These are phyloP conservation scores for Shinisaurus crocodilurus DNA, from an alignment of 2,113 vertebrate genomes.

Conservation along the genomic window DNA sequence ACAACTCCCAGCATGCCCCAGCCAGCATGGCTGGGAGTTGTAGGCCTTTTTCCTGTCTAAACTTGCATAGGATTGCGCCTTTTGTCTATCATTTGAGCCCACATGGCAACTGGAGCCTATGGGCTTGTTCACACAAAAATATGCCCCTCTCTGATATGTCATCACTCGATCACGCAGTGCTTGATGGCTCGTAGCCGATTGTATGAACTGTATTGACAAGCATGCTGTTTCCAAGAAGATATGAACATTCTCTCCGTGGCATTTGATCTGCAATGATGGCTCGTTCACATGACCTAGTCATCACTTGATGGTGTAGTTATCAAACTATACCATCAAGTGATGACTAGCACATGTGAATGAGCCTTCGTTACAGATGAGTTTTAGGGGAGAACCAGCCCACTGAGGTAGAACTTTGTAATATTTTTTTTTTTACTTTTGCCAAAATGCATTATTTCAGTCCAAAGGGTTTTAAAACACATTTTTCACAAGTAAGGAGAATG, in stretches of 20 bases:
- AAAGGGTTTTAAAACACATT: not conserved
- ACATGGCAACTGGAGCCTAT: not conserved
- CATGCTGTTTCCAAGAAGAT: not conserved
- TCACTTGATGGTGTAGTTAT: not conserved
- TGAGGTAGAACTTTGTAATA: too few relatives aligned
- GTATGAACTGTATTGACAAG: not conserved
- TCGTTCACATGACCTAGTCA: not conserved
- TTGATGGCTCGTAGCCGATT: not conserved
- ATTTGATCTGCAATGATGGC: not conserved
- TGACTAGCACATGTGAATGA: too few relatives aligned
- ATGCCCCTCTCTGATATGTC: not conserved
- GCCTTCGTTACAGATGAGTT: too few relatives aligned
- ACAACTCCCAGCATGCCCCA: too few relatives aligned
- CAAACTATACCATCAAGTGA: not conserved
- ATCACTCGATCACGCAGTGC: not conserved
- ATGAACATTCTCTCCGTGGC: not conserved
- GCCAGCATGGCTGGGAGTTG: too few relatives aligned
- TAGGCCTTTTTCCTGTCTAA: too few relatives aligned
- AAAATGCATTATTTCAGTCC: not conserved
- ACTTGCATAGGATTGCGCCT: not conserved
- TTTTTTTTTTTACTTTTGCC: not conserved
- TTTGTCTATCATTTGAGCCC: not conserved
- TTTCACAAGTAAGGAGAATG: not conserved
- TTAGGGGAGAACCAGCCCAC: not conserved
- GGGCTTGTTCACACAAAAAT: not conserved